These are phyloP conservation scores for Sicus ferrugineus DNA, from an alignment of 2,888 invertebrate species.

Conservation along the genomic window DNA sequence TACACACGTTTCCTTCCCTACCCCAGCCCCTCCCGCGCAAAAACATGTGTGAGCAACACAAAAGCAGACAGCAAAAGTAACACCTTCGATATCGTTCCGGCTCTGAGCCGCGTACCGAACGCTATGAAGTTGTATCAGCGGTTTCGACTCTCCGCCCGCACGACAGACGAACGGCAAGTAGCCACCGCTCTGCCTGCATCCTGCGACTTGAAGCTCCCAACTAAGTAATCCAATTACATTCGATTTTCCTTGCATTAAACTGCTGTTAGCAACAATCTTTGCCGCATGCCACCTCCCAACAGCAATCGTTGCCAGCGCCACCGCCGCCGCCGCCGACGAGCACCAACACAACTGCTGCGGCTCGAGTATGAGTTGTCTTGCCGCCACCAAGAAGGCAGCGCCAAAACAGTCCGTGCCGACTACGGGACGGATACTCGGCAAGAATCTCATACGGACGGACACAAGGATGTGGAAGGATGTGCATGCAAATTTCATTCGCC, in stretches of 20 bases:
- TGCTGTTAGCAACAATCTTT: constrained; percentile 25
- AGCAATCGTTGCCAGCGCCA: neutral
- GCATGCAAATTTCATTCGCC: constrained; percentile 20
- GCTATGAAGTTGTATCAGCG: neutral
- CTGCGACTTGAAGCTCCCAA: neutral
- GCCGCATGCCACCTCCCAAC: constrained; percentile 15
- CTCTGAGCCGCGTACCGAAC: neutral
- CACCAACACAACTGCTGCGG: no score
- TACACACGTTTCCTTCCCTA: neutral
- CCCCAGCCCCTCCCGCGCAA: neutral
- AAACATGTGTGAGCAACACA: neutral
- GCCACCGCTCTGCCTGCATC: neutral
- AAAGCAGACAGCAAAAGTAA: constrained; percentile 8
- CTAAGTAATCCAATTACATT: constrained; percentile 33
- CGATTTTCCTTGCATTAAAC: constrained; percentile 34
- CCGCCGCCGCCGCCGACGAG: neutral
- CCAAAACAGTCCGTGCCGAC: no score
- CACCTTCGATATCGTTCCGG: constrained; percentile 8
- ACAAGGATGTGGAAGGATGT: constrained; percentile 17
- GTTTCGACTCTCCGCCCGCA: neutral
- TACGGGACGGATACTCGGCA: no score
- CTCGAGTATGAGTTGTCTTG: no score
- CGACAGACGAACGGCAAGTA: neutral
- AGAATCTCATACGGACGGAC: no score
- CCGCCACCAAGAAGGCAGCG: no score